Evolutionary conservation across 35 echinoderm and acorn worm genomes (phyloP), one percentile per base, ranked within the genome.

Genomic region (Amphiura filiformis): DNA sequence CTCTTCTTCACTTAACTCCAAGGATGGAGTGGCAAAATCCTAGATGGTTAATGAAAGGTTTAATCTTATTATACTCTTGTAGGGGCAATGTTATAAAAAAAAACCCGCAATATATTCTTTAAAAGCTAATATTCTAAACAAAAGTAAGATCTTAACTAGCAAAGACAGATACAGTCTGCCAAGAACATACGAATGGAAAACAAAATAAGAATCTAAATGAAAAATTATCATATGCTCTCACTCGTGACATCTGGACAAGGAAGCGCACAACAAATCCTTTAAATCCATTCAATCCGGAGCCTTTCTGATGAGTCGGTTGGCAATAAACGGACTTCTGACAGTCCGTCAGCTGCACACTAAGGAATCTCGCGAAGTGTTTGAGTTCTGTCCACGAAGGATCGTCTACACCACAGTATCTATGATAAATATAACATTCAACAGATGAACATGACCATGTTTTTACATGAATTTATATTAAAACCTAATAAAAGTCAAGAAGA

Each of bases 261-360:
- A 86, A 86, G n/a, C 39, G 49, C 34, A 86, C 84, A 75, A 86
- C 84, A 76, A 86, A 86, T 57, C 36, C 75, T 39, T 65, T 57
- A 76, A 86, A 86, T 15, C 84, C 84, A 38, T 76, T 39, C 5
- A 86, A 13, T 5, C 84, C 36, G 20, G 84, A 38, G 36, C 76
- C 84, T 75, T 64, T 70, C 33, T 57, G 56, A 9, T 34, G 22
- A 12, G 3, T 20, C 4, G 52, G 32, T 23, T 65, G 5, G 61
- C 57, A 76, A 70, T 76, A 86, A 1, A 86, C 61, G 14, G 84
- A 86, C 36, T 70, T 11, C 64, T 86, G 57, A 86, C 84, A 86
- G 32, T 75, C 84, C 41, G 38, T 35, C 35, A 86, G 61, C 37
- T 86, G 84, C 15, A 76, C 61, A 35, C 41, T 35, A 0, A 86